These are phyloP conservation scores for Drymodes brunneopygia DNA, from an alignment of 2,113 vertebrate species.

Conservation along the genomic window DNA sequence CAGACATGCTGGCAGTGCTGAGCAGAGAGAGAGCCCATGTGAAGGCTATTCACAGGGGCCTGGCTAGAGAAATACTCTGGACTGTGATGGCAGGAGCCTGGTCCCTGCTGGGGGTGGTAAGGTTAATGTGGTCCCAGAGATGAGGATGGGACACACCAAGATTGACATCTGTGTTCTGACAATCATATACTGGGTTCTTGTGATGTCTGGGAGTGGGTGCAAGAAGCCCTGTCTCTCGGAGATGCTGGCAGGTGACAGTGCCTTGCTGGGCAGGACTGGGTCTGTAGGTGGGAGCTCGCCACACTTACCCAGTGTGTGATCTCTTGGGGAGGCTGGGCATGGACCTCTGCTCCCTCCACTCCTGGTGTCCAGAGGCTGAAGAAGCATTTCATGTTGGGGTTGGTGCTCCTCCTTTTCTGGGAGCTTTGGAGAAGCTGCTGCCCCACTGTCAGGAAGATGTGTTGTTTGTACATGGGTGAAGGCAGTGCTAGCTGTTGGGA, in stretches of 20 bases:
- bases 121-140: not conserved
- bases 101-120: not conserved
- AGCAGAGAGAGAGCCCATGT: not conserved
- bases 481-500: not conserved
- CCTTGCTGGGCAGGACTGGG: not conserved
- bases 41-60: rapidly evolving
- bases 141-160: not conserved
- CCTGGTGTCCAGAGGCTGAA: not conserved
- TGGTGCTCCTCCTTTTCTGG: not conserved
- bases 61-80: not conserved
- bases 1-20: not conserved
- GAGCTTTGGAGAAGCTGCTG: not conserved
- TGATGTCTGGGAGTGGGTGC: not conserved
- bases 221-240: not conserved
- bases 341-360: not conserved
- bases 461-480: rapidly evolving
- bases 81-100: not conserved
- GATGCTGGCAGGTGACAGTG: not conserved
- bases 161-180: not conserved
- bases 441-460: rapidly evolving
- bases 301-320: not conserved
- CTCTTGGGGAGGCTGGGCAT: not conserved
- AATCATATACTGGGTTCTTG: rapidly evolving
- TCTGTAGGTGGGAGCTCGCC: not conserved
- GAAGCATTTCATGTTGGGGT: not conserved